Evolutionary conservation across 2,888 invertebrate genomes (phyloP).

Genomic region (Loripinus fragilis): DNA sequence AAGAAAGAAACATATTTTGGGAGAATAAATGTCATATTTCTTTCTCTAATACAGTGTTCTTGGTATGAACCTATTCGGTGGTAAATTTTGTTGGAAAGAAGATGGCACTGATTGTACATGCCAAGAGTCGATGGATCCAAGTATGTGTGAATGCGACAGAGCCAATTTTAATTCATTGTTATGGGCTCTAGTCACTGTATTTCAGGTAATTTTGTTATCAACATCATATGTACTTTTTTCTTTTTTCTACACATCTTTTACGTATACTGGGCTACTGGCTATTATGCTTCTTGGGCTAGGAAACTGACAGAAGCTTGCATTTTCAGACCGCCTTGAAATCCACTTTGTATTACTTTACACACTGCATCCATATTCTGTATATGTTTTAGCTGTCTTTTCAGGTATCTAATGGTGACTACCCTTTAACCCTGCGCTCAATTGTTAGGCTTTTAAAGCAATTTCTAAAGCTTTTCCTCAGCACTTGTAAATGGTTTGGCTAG

Average conservation of each 20-base stretch:
- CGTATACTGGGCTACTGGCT: not conserved
- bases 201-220: conserved; percentile 80
- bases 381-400: no score
- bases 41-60: conserved; percentile 94
- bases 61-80: conserved; percentile 99
- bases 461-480: no score
- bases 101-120: conserved; percentile 91
- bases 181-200: conserved; percentile 85
- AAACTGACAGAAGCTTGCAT: no score
- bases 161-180: conserved; percentile 85
- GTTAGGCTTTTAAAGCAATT: no score
- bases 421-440: no score
- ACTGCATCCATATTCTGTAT: no score
- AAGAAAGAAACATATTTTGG: not conserved
- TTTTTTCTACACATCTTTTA: not conserved
- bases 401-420: no score
- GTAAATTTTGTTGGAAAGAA: conserved; percentile 97
- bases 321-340: no score
- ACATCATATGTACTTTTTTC: not conserved
- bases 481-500: no score
- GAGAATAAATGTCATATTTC: not conserved
- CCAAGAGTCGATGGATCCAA: conserved; percentile 89
- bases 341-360: no score
- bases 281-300: not conserved
- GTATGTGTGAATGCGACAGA: conserved; percentile 82